Evolutionary conservation across 2,888 invertebrate species (phyloP).

Genomic region (Ormyrus pomaceus): DNA sequence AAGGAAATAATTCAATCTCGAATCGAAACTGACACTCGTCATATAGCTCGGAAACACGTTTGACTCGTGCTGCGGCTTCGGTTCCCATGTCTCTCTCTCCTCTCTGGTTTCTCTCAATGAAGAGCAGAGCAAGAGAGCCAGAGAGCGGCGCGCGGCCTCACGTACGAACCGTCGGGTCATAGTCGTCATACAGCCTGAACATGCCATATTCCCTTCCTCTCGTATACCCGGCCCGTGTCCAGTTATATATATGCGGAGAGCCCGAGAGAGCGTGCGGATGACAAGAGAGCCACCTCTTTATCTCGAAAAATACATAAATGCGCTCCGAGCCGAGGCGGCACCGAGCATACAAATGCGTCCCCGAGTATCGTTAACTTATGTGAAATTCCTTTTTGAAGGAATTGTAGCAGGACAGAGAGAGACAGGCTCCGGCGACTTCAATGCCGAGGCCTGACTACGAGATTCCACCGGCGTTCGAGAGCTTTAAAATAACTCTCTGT

Average conservation of each 20-base stretch:
- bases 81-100: constrained; percentile 39
- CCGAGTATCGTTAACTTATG: constrained; percentile 25
- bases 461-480: too few relatives aligned
- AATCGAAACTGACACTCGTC: constrained; percentile 38
- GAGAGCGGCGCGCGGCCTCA: constrained; percentile 27
- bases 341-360: constrained; percentile 48
- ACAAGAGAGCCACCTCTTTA: constrained; percentile 48
- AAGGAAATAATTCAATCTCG: constrained; percentile 48
- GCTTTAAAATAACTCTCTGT: too few relatives aligned
- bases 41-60: constrained; percentile 27
- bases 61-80: constrained; percentile 56
- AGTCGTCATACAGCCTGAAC: constrained; percentile 38
- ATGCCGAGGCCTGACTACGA: too few relatives aligned
- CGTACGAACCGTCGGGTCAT: constrained; percentile 32
- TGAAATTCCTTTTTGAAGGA: constrained; percentile 33
- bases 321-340: constrained; percentile 6
- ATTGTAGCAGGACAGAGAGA: constrained; percentile 5
- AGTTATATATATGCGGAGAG: constrained; percentile 16
- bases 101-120: constrained; percentile 40
- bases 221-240: not conserved
- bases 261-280: constrained; percentile 18
- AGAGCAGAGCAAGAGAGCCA: constrained; percentile 4
- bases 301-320: constrained; percentile 42
- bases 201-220: not conserved
- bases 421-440: too few relatives aligned